phyloP scores from a whole-genome alignment of 2,888 invertebrate genomes.

The Polydrusus tereticollis region DNA sequence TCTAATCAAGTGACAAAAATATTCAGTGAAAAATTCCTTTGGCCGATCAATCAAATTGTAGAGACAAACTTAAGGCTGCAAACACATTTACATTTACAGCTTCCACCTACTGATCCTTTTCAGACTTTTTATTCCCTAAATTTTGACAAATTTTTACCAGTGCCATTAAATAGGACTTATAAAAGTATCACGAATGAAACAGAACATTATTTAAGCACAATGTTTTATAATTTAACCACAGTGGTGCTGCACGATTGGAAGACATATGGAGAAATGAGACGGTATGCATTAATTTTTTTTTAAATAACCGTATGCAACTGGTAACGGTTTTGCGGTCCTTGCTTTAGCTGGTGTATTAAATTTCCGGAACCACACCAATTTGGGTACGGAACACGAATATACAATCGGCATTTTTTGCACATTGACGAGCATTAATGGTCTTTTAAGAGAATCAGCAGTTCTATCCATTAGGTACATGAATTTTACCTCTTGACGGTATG shows the following conservation, averaged over 20 bases:
- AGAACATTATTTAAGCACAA: slow-evolving; percentile 92
- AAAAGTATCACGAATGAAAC: slow-evolving; percentile 68
- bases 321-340: neutral
- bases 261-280: slow-evolving; percentile 97
- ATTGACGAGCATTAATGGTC: too few species aligned
- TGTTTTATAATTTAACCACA: slow-evolving; percentile 97
- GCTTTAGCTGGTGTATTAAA: too few species aligned
- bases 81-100: slow-evolving; percentile 90
- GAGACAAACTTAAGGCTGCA: slow-evolving; percentile 94
- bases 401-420: too few species aligned
- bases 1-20: slow-evolving; percentile 65
- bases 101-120: slow-evolving; percentile 71
- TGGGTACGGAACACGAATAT: too few species aligned
- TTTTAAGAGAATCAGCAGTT: too few species aligned
- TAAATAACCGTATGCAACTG: neutral
- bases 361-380: too few species aligned
- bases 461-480: too few species aligned
- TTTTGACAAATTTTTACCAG: slow-evolving; percentile 61
- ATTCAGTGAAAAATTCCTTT: slow-evolving; percentile 72
- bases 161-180: slow-evolving; percentile 64
- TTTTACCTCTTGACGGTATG: too few species aligned
- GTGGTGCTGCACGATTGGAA: slow-evolving; percentile 98
- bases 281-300: slow-evolving; percentile 60
- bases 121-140: slow-evolving; percentile 60
- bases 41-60: slow-evolving; percentile 85